Evolutionary conservation across 2,797 vertebrate species (phyloP).

Genomic region (Parambassis ranga): DNA sequence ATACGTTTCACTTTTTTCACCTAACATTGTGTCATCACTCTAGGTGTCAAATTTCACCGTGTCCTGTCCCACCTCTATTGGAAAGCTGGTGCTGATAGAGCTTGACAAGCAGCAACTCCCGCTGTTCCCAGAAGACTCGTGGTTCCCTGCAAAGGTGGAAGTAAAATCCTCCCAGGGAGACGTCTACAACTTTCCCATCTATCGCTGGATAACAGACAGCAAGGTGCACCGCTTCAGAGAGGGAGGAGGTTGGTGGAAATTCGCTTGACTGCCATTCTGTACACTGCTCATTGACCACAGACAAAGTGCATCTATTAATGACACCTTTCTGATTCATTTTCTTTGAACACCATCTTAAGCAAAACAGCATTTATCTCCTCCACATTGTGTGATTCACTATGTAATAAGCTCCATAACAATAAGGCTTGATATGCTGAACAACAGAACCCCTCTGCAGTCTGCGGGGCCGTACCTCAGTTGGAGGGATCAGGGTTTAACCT

Average conservation of each 20-base stretch:
- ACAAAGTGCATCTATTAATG: too few relatives aligned
- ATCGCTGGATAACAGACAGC: constrained; percentile 50
- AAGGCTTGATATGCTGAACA: too few relatives aligned
- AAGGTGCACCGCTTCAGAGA: constrained; percentile 54
- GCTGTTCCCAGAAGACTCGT: constrained; percentile 18
- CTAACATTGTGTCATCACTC: background rate
- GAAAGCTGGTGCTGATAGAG: constrained; percentile 57
- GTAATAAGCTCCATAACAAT: too few relatives aligned
- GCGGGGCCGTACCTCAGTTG: too few relatives aligned
- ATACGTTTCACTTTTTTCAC: background rate
- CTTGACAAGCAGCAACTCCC: constrained; percentile 36
- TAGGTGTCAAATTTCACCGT: constrained; percentile 42
- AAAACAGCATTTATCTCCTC: too few relatives aligned
- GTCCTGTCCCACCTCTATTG: constrained; percentile 35
- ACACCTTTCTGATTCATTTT: too few relatives aligned
- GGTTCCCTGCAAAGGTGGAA: constrained; percentile 54
- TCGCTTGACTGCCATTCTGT: background rate
- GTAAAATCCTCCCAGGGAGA: constrained; percentile 43
- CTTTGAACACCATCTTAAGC: too few relatives aligned
- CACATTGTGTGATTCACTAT: too few relatives aligned
- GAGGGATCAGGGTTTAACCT: too few relatives aligned
- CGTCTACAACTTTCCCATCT: constrained; percentile 50
- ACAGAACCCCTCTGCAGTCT: too few relatives aligned
- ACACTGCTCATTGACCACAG: background rate
- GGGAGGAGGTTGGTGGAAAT: constrained; percentile 50